Evolutionary conservation across 2,888 invertebrate species (phyloP), one percentile per base, ranked within the genome.

Genomic region (Brenthis daphne): DNA sequence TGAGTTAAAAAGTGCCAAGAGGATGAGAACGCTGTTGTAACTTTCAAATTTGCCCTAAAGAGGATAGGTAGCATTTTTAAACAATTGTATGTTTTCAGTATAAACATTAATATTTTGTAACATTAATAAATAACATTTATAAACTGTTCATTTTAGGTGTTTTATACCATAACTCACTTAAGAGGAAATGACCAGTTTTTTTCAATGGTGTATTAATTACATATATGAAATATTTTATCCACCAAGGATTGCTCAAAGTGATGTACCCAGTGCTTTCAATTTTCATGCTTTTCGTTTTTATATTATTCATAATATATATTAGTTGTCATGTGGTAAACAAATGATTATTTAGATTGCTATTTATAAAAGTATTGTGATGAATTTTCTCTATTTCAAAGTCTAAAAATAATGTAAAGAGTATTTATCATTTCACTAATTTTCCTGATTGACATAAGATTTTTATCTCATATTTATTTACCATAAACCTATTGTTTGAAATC

Each of bases 131-230:
- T 43, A 43, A 43, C 37, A 16, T n/a, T 53, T 16, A 53, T 24
- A 37, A 53, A 14, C 33, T 63, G 16, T 33, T 58, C 33, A 37
- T 67, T 72, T 48, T 68, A 68, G 65, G 53, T 61, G 14, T 64
- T 55, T 37, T 58, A 58, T 63, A 68, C 50, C 56, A 54, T 51
- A 43, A 51, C 43, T 29, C 51, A 68, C 57, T 64, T 74, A 56
- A 65, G 61, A 71, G 73, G 77, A 82, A 80, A 90, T 90, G 90
- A 84, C 75, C 76, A 79, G 79, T 82, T 67, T 76, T 69, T 73
- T 84, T 75, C 79, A 83, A 77, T 84, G 84, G 85, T 84, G 80
- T 75, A 80, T 79, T 78, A 78, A 85, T 80, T 84, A 77, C 77
- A 63, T 88, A 66, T 72, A 78, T 71, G 77, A 78, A 79, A 70